Evolutionary conservation across 2,797 vertebrate genomes (phyloP).

Genomic region (Lindbergichthys nudifrons): DNA sequence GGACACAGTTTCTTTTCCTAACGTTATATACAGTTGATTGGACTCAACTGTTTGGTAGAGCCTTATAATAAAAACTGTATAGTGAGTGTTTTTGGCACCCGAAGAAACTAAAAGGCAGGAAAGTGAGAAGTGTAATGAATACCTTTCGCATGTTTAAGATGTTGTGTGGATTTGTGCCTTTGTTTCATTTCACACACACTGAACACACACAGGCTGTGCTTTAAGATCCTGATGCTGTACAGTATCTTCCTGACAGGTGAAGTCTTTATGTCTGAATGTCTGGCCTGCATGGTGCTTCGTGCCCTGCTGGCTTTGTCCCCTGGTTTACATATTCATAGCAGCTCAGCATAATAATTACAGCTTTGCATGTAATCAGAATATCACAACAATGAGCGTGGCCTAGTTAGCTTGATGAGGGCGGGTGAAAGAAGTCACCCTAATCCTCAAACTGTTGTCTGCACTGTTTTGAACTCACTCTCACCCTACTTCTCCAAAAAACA

Average conservation of each 20-base stretch:
- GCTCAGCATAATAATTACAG: conserved; percentile 61
- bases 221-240: neutral
- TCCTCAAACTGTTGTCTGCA: conserved; percentile 62
- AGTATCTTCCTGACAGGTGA: conserved; percentile 25
- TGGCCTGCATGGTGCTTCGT: conserved; percentile 19
- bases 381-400: conserved; percentile 77
- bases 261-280: conserved; percentile 36
- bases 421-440: conserved; percentile 70
- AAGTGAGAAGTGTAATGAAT: neutral
- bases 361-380: conserved; percentile 77
- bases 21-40: neutral
- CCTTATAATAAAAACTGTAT: too few species aligned
- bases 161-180: neutral
- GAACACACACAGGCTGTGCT: neutral
- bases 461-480: conserved; percentile 49
- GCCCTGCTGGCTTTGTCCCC: conserved; percentile 56
- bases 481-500: conserved; percentile 41
- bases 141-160: neutral
- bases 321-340: conserved; percentile 65
- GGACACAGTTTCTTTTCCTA: neutral
- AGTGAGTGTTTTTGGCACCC: neutral
- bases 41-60: neutral
- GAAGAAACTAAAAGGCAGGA: neutral
- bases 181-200: neutral
- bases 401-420: conserved; percentile 61